Conservation (phyloP, 2,888 invertebrate species). For the Eilema griseolum region DNA sequence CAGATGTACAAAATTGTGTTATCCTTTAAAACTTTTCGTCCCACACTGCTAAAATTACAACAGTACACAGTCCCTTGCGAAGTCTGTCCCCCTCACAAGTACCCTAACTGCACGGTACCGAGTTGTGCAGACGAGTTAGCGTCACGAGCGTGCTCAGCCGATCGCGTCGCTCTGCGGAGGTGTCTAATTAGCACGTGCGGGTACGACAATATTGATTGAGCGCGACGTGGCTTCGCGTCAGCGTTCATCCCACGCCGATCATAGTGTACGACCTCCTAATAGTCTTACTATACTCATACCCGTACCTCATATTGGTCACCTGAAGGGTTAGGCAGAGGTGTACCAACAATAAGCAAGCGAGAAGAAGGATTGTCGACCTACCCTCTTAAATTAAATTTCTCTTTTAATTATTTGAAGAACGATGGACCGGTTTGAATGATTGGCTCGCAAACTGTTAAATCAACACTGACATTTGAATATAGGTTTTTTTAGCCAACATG, state of each 20-base stretch:
- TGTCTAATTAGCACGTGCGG: constrained; percentile 21
- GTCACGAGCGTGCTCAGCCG: constrained; percentile 2
- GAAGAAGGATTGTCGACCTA: too few species aligned
- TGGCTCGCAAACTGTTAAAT: too few species aligned
- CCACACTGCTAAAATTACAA: neutral
- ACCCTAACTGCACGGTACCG: neutral
- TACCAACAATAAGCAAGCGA: too few species aligned
- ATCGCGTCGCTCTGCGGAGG: neutral
- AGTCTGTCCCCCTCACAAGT: neutral
- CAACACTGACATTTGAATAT: neutral
- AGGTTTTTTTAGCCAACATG: neutral
- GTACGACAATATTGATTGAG: constrained; percentile 27
- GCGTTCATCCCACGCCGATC: neutral
- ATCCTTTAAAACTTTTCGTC: neutral
- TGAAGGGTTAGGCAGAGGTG: too few species aligned
- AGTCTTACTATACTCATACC: neutral
- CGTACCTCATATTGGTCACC: too few species aligned
- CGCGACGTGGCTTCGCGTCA: constrained; percentile 5
- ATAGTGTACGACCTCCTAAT: neutral
- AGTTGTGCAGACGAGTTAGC: neutral
- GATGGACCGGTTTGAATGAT: too few species aligned
- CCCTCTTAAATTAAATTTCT: too few species aligned
- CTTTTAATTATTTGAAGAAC: too few species aligned
- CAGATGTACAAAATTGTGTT: neutral
- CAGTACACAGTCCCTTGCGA: neutral